Conservation (phyloP, 2,797 vertebrate species). For the Lagocephalus sceleratus region DNA sequence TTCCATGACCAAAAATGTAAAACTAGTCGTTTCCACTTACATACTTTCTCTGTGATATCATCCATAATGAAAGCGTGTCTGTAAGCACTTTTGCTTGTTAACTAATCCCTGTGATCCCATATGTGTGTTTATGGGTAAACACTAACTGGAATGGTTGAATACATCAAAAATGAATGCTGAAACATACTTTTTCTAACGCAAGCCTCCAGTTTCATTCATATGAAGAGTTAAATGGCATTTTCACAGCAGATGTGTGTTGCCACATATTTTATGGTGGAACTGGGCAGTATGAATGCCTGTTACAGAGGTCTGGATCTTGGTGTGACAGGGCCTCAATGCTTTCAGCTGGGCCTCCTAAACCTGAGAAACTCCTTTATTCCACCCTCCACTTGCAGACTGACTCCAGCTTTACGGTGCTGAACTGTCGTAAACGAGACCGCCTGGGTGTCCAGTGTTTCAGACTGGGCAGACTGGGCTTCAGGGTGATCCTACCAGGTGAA, state of each 20-base stretch:
- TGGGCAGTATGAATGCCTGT: conserved; percentile 31
- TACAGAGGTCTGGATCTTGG: conserved; percentile 42
- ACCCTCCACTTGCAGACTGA: conserved; percentile 65
- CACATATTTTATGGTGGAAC: conserved; percentile 32
- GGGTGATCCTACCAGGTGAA: conserved; percentile 62
- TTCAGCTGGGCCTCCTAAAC: conserved; percentile 39
- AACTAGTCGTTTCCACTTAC: conserved; percentile 74
- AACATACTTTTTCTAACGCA: conserved; percentile 4
- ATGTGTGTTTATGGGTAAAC: conserved; percentile 44
- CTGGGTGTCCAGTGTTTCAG: conserved; percentile 51
- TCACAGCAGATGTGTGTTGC: conserved; percentile 21
- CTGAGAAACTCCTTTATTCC: conserved; percentile 61
- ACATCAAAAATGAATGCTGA: not conserved
- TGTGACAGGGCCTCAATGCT: conserved; percentile 31
- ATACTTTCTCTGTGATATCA: conserved; percentile 76
- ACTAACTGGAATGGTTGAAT: conserved; percentile 23
- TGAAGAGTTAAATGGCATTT: conserved; percentile 7
- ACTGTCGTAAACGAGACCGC: conserved; percentile 52
- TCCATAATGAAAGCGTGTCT: conserved; percentile 66
- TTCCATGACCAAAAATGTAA: conserved; percentile 75
- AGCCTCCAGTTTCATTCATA: not conserved
- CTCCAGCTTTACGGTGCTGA: conserved; percentile 62
- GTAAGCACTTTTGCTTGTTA: conserved; percentile 66
- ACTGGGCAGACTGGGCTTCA: conserved; percentile 43
- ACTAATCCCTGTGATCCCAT: conserved; percentile 56